Percentiles rank a stretch among this genome's conserved stretches.
Conservation (phyloP, 1,140 invertebrate genomes). For the Calephelis virginiensis region DNA sequence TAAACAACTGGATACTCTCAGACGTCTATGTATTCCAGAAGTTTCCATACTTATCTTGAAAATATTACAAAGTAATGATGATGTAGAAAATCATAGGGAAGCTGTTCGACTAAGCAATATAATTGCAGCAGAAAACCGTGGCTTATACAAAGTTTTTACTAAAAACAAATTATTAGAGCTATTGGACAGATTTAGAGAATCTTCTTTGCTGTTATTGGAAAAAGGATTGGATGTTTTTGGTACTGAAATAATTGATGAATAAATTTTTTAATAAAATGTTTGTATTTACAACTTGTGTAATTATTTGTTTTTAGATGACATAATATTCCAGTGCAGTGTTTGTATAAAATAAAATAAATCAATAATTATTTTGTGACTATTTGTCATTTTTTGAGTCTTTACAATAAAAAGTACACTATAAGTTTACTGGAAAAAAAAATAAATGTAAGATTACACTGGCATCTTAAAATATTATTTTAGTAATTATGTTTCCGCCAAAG, state of each 20-base stretch:
- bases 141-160: conserved; percentile 89
- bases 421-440: too few species aligned
- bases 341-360: conserved; percentile 18
- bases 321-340: neutral
- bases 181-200: conserved; percentile 88
- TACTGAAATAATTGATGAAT: conserved; percentile 67
- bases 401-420: too few species aligned
- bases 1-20: conserved; percentile 85
- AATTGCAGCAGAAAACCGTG: conserved; percentile 87
- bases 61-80: conserved; percentile 87
- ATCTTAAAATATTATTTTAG: too few species aligned
- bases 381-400: neutral
- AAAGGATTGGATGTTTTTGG: conserved; percentile 88
- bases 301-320: neutral
- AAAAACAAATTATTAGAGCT: conserved; percentile 87
- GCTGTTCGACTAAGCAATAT: conserved; percentile 89
- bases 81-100: conserved; percentile 87
- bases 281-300: conserved; percentile 29
- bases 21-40: conserved; percentile 91
- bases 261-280: conserved; percentile 42
- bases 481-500: too few species aligned
- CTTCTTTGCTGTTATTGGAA: conserved; percentile 84
- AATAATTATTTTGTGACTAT: neutral
- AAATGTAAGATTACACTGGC: too few species aligned
- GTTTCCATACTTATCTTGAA: conserved; percentile 88